Percentiles rank a stretch among this genome's conserved stretches.
Conservation (phyloP, 2,113 vertebrate genomes). For the Cairina moschata region DNA sequence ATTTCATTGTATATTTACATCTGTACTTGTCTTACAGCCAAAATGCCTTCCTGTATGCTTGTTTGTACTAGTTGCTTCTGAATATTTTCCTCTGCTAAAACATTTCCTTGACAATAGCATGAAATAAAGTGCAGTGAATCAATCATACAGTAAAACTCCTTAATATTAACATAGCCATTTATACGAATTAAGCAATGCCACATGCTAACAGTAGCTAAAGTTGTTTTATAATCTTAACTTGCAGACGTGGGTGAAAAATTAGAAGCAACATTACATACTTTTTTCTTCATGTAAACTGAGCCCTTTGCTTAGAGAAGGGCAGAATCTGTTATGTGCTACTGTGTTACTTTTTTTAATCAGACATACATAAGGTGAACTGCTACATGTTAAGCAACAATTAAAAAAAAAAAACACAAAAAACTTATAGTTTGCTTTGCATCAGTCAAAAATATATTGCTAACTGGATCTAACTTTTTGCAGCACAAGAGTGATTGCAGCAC, state of each 20-base stretch:
- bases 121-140: background rate
- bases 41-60: constrained; percentile 14
- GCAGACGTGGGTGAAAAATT: background rate
- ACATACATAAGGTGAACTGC: background rate
- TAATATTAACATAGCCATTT: background rate
- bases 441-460: background rate
- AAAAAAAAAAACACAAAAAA: background rate
- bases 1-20: constrained; percentile 27
- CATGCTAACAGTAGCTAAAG: background rate
- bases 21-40: constrained; percentile 12
- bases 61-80: constrained; percentile 11
- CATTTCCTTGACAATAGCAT: background rate
- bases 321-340: background rate
- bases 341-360: background rate
- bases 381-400: background rate
- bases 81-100: constrained; percentile 1
- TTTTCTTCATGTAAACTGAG: background rate
- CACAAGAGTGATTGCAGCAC: background rate
- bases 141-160: background rate
- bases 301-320: background rate
- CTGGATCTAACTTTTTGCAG: background rate
- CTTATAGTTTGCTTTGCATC: background rate
- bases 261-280: background rate
- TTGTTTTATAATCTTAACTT: background rate
- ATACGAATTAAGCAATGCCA: background rate